These are phyloP conservation scores for Phymorhynchus buccinoides DNA, from an alignment of 1,140 invertebrate species.

Conservation along the genomic window DNA sequence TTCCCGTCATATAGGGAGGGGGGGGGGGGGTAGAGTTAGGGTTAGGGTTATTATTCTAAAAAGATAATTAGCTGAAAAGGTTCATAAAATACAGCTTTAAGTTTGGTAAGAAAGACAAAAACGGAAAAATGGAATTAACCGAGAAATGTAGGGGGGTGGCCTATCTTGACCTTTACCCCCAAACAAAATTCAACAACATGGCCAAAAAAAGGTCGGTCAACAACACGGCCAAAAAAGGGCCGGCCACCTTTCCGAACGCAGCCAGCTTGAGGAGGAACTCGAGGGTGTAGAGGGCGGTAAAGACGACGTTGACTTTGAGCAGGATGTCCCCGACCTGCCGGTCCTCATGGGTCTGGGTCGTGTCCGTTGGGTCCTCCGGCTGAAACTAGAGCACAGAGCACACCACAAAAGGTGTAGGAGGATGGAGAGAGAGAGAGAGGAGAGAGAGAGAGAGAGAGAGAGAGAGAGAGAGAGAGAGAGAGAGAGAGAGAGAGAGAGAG, in stretches of 20 bases:
- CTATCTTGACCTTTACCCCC: too few relatives aligned
- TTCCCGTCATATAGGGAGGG: too few relatives aligned
- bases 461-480: neutral
- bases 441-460: neutral
- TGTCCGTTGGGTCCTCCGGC: conserved; percentile 36
- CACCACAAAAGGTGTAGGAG: neutral
- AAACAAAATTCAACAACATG: too few relatives aligned
- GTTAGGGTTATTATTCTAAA: too few relatives aligned
- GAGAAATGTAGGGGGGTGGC: too few relatives aligned
- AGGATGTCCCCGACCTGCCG: conserved; percentile 51
- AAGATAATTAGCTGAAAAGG: too few relatives aligned
- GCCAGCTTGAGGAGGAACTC: conserved; percentile 97
- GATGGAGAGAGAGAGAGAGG: neutral
- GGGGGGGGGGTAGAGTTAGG: too few relatives aligned
- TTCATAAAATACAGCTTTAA: too few relatives aligned
- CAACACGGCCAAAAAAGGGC: too few relatives aligned
- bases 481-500: neutral
- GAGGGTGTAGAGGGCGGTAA: conserved; percentile 95
- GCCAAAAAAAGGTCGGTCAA: too few relatives aligned
- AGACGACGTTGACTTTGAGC: conserved; percentile 90
- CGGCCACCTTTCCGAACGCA: conserved; percentile 98
- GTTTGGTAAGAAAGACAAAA: too few relatives aligned
- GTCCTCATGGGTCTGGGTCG: conserved; percentile 32
- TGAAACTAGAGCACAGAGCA: conserved; percentile 55
- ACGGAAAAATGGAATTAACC: too few relatives aligned